Base-by-base conservation (phyloP, 2,888 invertebrate genomes). In the Resseliella maxima region DNA sequence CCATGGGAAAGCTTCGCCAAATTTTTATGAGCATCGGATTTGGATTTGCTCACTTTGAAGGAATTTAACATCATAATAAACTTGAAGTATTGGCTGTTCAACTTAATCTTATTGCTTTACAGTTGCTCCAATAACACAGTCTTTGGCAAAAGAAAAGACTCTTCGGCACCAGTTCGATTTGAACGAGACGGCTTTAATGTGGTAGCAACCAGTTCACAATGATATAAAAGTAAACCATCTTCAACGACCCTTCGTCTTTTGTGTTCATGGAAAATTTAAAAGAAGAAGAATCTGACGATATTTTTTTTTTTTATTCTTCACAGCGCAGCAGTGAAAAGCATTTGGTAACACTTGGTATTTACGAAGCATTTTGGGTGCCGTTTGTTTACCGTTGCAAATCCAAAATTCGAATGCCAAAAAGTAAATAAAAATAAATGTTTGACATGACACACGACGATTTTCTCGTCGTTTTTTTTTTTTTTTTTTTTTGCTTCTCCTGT, bases 351-450 rank as follows among this genome's bases (percentile, higher is more conserved):
- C 72, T 72, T 72, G 72, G 72, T 35, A 24, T 59, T 59, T 31
- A 72, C 59, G 59, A 59, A 24, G 24, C 5, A 18, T 50, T 18
- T 18, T 18, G 10, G 50, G 50, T 50, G 59, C n/a, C 3, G 24
- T 59, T 59, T n/a, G 24, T 50, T 50, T 50, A 50, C 2, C 59
- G 6, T n/a, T 59, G 27, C 27, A 59, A n/a, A 59, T 59, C 59
- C 46, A 12, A 72, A 72, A 72, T 72, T 35, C 72, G 15, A 72
- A 31, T 72, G 72, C 72, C 31, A 72, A 31, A 72, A 31, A 72
- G 72, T 31, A 72, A 72, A 72, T 72, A 72, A 72, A 72, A 72
- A 72, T 72, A 72, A 72, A 72, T 72, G 72, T 72, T 72, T 72
- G 72, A 72, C 72, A 72, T 72, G 72, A 72, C 72, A 72, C 31